Evolutionary conservation across 2,888 invertebrate genomes (phyloP).

Genomic region (Neocrepidodera transversa): DNA sequence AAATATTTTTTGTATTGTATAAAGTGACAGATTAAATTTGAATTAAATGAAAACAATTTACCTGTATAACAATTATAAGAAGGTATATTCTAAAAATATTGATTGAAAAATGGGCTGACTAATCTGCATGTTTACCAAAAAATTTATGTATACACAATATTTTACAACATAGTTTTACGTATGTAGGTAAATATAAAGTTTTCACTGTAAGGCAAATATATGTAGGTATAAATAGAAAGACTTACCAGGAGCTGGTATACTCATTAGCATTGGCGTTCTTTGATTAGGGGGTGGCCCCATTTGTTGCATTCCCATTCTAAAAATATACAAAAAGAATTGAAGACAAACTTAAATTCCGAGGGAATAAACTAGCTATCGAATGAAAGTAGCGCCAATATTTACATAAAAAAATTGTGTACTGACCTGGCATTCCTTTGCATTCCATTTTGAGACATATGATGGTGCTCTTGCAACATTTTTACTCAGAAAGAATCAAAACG

Average conservation of each 20-base stretch:
- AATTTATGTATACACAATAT: too few relatives aligned
- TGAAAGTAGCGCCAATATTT: slow-evolving; percentile 24
- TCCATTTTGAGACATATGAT: slow-evolving; percentile 71
- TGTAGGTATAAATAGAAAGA: too few relatives aligned
- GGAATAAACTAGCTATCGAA: neutral
- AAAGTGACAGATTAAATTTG: too few relatives aligned
- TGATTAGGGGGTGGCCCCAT: slow-evolving; percentile 58
- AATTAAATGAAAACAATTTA: too few relatives aligned
- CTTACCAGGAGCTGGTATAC: slow-evolving; percentile 59
- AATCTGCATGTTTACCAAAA: too few relatives aligned
- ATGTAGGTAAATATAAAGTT: too few relatives aligned
- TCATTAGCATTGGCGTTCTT: slow-evolving; percentile 63
- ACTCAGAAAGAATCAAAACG: slow-evolving; percentile 40
- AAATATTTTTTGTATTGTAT: too few relatives aligned
- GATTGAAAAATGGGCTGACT: too few relatives aligned
- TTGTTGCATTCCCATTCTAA: slow-evolving; percentile 59
- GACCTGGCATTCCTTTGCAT: slow-evolving; percentile 69
- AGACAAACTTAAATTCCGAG: slow-evolving; percentile 7
- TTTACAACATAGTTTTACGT: too few relatives aligned
- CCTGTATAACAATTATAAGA: too few relatives aligned
- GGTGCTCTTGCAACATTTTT: slow-evolving; percentile 66
- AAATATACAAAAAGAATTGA: slow-evolving; percentile 24
- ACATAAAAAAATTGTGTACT: slow-evolving; percentile 36
- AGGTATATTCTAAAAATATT: too few relatives aligned
- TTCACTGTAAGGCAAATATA: too few relatives aligned